Evolutionary conservation across 2,113 vertebrate species (phyloP).

Genomic region (Puma concolor): DNA sequence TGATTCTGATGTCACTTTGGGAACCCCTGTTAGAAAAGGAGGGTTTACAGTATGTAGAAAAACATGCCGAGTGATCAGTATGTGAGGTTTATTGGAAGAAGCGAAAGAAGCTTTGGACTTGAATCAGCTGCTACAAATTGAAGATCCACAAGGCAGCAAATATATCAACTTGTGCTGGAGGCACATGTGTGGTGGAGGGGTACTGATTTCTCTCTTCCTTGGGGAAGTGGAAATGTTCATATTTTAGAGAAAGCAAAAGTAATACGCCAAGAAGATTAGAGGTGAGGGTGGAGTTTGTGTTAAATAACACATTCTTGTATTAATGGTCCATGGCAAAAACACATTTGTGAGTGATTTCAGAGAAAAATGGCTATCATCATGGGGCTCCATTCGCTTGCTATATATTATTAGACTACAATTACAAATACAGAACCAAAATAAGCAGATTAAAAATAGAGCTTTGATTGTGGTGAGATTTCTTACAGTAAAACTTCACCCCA

Average conservation of each 20-base stretch:
- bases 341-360: slow-evolving; percentile 50
- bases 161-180: not conserved
- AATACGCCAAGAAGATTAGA: not conserved
- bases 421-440: slow-evolving; percentile 53
- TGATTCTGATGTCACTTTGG: not conserved
- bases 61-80: not conserved
- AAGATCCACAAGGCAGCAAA: not conserved
- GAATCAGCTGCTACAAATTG: not conserved
- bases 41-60: not conserved
- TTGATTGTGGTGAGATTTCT: slow-evolving; percentile 61
- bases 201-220: not conserved
- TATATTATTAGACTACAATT: slow-evolving; percentile 61
- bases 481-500: slow-evolving; percentile 26
- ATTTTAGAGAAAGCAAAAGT: slow-evolving; percentile 50
- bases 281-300: not conserved
- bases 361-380: not conserved
- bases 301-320: not conserved
- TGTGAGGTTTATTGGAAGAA: not conserved
- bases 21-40: not conserved
- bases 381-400: slow-evolving; percentile 38
- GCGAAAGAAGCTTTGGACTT: not conserved
- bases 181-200: not conserved
- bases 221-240: not conserved
- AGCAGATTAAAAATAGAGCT: slow-evolving; percentile 69
- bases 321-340: not conserved